Base-by-base conservation (phyloP, 2,797 vertebrate species). In the Sebastes reedi region DNA sequence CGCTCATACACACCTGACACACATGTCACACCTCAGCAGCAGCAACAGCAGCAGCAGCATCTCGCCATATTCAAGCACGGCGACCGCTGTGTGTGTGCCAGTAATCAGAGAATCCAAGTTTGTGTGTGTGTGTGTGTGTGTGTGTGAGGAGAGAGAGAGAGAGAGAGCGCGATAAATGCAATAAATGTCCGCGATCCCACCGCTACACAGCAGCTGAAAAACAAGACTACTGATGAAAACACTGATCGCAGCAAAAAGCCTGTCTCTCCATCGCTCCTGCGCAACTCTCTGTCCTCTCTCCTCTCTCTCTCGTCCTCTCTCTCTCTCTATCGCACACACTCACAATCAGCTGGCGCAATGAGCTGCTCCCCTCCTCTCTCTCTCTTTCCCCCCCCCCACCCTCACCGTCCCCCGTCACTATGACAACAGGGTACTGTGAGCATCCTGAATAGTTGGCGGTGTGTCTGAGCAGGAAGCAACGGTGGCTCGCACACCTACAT, bases 371-470 rank as follows among this genome's bases (percentile, higher is more conserved):
- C 93, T 90, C 85, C 88, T 93, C 93, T 89, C 86, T 90, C 89
- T 91, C 89, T 90, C 95, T 13, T 4, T 0, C 92, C 82, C 16
- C 34, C 52, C 39, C 11, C 4, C 4, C 25, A 79, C 52, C 39
- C 95, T 96, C 95, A 91, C 94, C 54, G 14, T 89, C 56, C 30
- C 79, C 52, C 39, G 95, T 97, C 94, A 91, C 94, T 95, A 97
- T 96, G 97, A 95, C 96, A 96, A 97, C 95, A 50, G 87, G 84
- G 78, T 1, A 82, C 91, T 69, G 80, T 60, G 86, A 92, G 92
- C 91, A 93, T 92, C 92, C 88, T 89, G 80, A 86, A 83, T 83
- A 87, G 86, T 84, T 86, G 83, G 71, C 83, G 77, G 75, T 50
- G 81, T 74, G 79, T 79, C 80, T 76, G 88, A 85, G 79, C 79